A percentile compares a stretch with the other conserved stretches of the same genome.
These are phyloP conservation scores for Distichodus sexfasciatus DNA, from an alignment of 2,797 vertebrate species.

Conservation along the genomic window DNA sequence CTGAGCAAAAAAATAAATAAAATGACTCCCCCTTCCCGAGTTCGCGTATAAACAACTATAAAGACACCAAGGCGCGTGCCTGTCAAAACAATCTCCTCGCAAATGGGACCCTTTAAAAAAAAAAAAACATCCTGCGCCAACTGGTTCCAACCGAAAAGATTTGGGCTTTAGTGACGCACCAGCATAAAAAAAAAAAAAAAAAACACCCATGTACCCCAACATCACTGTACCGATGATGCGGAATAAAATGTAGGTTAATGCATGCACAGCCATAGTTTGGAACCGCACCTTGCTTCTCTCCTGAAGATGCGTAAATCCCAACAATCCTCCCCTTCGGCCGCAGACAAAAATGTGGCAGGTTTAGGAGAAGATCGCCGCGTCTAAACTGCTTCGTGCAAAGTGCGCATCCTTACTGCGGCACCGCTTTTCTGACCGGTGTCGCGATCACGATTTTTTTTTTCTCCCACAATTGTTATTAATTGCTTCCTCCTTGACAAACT, in stretches of 20 bases:
- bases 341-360: not conserved
- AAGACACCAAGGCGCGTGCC: not conserved
- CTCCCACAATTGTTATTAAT: too few species aligned
- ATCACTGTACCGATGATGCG: not conserved
- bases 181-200: too few species aligned
- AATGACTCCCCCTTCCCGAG: too few species aligned
- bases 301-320: conserved; percentile 37
- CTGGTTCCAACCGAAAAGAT: conserved; percentile 11
- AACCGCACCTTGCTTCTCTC: conserved; percentile 49
- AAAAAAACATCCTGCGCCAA: conserved; percentile 29
- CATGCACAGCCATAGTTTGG: conserved; percentile 32
- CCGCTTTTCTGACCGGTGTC: not conserved
- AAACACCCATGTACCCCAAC: too few species aligned
- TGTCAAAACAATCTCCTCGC: not conserved
- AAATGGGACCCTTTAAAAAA: conserved; percentile 15
- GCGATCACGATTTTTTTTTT: too few species aligned
- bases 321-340: conserved; percentile 18
- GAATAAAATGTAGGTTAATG: conserved; percentile 13
- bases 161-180: not conserved
- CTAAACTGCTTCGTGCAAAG: conserved; percentile 13
- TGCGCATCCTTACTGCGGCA: not conserved
- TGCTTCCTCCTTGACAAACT: not conserved
- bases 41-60: too few species aligned
- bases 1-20: not conserved
- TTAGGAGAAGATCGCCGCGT: not conserved